A percentile compares a stretch with the other conserved stretches of the same genome.
phyloP scores from a whole-genome alignment of 1,140 invertebrate species.

The Centruroides vittatus region DNA sequence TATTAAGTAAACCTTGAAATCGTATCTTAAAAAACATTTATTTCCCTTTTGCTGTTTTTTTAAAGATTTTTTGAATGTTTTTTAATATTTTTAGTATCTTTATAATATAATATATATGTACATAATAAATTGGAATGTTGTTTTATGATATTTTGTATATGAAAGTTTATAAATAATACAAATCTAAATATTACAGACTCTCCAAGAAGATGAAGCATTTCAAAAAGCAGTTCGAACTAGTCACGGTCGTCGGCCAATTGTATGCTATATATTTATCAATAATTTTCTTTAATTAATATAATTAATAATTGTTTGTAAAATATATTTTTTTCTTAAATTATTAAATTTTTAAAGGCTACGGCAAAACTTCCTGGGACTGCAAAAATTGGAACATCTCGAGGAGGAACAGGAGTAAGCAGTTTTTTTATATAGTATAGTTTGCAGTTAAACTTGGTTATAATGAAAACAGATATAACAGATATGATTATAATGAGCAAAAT shows the following conservation, averaged over 20 bases:
- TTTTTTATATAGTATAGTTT: conserved; percentile 2
- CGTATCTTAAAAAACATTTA: too few species aligned
- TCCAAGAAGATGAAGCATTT: conserved; percentile 47
- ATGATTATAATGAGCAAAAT: too few species aligned
- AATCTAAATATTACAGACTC: conserved; percentile 30
- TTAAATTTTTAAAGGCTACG: conserved; percentile 4
- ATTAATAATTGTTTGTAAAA: not conserved
- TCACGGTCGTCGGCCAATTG: conserved; percentile 41
- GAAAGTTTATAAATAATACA: not conserved
- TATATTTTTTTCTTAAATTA: too few species aligned
- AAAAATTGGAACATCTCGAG: conserved; percentile 4
- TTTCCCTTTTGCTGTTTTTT: too few species aligned
- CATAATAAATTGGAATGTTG: too few species aligned
- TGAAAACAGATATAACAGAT: too few species aligned
- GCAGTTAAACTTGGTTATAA: not conserved
- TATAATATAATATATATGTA: too few species aligned
- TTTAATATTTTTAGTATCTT: too few species aligned
- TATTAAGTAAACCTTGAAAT: too few species aligned
- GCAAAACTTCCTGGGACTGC: conserved; percentile 14
- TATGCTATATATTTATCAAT: conserved; percentile 22
- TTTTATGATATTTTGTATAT: too few species aligned
- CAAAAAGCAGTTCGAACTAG: conserved; percentile 43
- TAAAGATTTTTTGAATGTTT: too few species aligned
- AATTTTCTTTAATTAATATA: not conserved
- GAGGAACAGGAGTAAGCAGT: conserved; percentile 15